Evolutionary conservation across 2,797 vertebrate species (phyloP).

Genomic region (Myoxocephalus aenaeus): DNA sequence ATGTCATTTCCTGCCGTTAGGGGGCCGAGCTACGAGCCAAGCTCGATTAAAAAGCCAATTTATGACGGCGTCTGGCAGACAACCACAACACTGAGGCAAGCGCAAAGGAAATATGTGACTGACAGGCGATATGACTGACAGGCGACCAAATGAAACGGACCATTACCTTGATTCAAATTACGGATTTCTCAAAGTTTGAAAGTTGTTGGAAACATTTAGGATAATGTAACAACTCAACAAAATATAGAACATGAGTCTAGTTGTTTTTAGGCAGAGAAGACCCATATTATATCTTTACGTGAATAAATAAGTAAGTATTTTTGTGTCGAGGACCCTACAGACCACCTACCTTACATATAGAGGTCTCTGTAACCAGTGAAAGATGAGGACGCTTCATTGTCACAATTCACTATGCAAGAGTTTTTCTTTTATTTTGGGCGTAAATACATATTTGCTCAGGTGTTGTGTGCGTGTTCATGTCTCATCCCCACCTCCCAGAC

Average conservation of each 20-base stretch:
- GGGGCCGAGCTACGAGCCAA: neutral
- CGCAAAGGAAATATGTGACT: neutral
- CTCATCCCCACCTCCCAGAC: constrained; percentile 86
- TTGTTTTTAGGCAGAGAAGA: no score
- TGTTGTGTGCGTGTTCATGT: constrained; percentile 2
- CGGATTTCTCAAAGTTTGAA: neutral
- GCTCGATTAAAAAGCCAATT: neutral
- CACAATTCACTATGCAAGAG: neutral
- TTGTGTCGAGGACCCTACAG: neutral
- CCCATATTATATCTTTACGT: neutral
- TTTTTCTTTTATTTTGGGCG: neutral
- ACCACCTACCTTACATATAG: neutral
- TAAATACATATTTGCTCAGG: constrained; percentile 20
- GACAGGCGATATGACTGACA: no score
- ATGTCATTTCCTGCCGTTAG: neutral
- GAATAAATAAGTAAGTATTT: neutral
- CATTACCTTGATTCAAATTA: neutral
- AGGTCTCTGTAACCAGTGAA: neutral
- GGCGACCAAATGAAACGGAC: neutral
- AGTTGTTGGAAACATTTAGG: neutral
- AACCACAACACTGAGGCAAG: neutral
- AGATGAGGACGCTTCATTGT: neutral
- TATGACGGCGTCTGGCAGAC: neutral
- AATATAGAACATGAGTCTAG: no score
- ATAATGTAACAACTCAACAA: no score